A percentile compares a stretch with the other conserved stretches of the same genome.
Conservation (phyloP, 2,797 vertebrate species). For the Limnodromus scolopaceus region DNA sequence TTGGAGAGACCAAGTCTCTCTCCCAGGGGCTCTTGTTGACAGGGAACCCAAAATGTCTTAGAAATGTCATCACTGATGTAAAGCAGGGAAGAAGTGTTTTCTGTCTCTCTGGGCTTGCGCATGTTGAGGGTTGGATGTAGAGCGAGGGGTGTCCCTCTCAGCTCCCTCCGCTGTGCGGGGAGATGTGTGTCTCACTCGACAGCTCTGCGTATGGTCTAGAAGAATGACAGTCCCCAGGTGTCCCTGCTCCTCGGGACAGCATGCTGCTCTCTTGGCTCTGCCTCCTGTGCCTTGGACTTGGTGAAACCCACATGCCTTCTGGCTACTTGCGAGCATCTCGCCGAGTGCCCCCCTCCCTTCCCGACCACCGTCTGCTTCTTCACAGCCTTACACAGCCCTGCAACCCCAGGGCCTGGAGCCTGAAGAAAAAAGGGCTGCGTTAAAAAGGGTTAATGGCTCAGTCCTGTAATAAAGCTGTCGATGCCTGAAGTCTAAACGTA, state of each 20-base stretch:
- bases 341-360: neutral
- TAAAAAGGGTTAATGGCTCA: neutral
- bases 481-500: neutral
- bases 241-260: rapidly evolving
- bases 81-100: neutral
- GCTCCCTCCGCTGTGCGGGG: neutral
- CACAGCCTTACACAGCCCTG: neutral
- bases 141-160: neutral
- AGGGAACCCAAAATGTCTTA: neutral
- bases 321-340: neutral
- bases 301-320: neutral
- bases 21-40: neutral
- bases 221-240: neutral
- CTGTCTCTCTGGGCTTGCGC: neutral
- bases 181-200: neutral
- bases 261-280: neutral
- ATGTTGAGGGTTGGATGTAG: neutral
- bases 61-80: neutral
- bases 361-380: neutral
- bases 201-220: neutral
- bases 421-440: neutral
- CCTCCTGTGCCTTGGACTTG: neutral
- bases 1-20: neutral
- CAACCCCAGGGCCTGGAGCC: neutral
- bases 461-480: neutral